Conservation (phyloP, 2,797 vertebrate genomes). For the Trematomus bernacchii region DNA sequence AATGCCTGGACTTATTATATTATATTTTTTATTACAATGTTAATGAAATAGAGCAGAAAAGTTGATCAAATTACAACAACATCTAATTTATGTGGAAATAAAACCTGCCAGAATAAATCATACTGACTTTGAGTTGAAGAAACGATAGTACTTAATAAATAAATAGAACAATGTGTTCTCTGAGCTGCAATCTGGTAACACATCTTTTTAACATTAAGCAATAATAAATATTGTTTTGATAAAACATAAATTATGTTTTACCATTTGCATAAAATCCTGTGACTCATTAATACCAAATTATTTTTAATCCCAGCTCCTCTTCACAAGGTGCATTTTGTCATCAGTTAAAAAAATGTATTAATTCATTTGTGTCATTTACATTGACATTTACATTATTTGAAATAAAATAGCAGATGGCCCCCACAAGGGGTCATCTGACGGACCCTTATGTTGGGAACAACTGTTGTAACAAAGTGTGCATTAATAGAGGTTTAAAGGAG, state of each 20-base stretch:
- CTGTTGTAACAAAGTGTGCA: not conserved
- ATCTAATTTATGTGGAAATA: not conserved
- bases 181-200: too few species aligned
- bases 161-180: not conserved
- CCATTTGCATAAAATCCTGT: too few species aligned
- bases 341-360: too few species aligned
- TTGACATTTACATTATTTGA: not conserved
- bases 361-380: not conserved
- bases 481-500: not conserved
- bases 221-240: too few species aligned
- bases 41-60: not conserved
- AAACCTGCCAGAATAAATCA: constrained; percentile 8
- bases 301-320: too few species aligned
- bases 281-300: too few species aligned
- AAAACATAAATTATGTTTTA: too few species aligned
- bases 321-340: too few species aligned
- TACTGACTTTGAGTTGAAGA: not conserved
- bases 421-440: not conserved
- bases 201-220: too few species aligned
- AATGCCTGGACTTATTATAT: not conserved
- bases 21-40: not conserved
- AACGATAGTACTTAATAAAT: not conserved
- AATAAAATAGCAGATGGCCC: not conserved
- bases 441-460: not conserved
- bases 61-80: not conserved